Evolutionary conservation across 2,888 invertebrate genomes (phyloP).

Genomic region (Orchestes rusci): DNA sequence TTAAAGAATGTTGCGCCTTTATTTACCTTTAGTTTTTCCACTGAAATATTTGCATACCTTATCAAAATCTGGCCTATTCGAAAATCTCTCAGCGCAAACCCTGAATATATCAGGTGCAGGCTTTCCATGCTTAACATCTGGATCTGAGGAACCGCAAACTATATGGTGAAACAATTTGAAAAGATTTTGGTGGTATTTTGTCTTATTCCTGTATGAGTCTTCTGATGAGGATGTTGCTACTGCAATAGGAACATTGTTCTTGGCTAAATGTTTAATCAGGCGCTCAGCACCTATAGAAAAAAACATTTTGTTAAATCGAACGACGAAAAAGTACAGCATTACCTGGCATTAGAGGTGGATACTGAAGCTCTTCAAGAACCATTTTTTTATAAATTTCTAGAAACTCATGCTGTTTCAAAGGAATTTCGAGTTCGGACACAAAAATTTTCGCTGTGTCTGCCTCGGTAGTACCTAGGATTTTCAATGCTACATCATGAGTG

Average conservation of each 20-base stretch:
- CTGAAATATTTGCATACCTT: too few relatives aligned
- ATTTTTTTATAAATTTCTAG: conserved; percentile 44
- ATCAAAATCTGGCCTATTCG: conserved; percentile 45
- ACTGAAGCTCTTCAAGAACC: conserved; percentile 47
- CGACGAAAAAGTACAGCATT: too few relatives aligned
- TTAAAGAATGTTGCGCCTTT: too few relatives aligned
- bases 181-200: conserved; percentile 45
- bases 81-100: conserved; percentile 54
- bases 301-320: neutral
- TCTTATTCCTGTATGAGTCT: conserved; percentile 51
- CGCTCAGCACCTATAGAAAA: conserved; percentile 15
- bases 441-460: conserved; percentile 48
- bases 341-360: conserved; percentile 56
- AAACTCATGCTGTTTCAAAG: conserved; percentile 56
- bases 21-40: neutral
- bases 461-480: conserved; percentile 49
- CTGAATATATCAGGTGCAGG: conserved; percentile 65
- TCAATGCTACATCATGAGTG: conserved; percentile 60
- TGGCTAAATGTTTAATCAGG: conserved; percentile 48
- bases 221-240: conserved; percentile 61
- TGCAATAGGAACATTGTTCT: conserved; percentile 57
- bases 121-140: conserved; percentile 62
- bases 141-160: conserved; percentile 58
- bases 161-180: conserved; percentile 51
- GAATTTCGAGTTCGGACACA: conserved; percentile 51